Evolutionary conservation across 2,797 vertebrate genomes (phyloP), one percentile per base, ranked within the genome.

Genomic region (Cetoscarus ocellatus): DNA sequence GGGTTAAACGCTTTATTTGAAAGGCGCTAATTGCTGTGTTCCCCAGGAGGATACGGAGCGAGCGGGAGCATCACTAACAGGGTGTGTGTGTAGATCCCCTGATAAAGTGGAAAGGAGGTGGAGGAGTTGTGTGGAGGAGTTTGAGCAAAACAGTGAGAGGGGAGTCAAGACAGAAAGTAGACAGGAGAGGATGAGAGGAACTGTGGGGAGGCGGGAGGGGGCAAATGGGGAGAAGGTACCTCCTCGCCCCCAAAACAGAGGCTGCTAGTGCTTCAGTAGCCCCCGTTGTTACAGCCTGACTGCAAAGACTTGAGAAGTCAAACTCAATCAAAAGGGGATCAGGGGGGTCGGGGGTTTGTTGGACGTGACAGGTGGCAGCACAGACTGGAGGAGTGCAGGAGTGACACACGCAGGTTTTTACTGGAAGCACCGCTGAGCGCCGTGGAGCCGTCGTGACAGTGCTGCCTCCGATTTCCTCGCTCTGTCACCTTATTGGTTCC

Each of bases 1-100:
- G 81, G 84, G 66, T 75, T 53, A 51, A 59, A 66, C 74, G 51
- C 53, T 89, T 85, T 75, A 27, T 87, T 70, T 84, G 47, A 81
- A 58, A 65, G 45, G 39, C 68, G 69, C 63, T 81, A 70, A 86
- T 75, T 84, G 55, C 66, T 34, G 63, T 34, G 63, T 70, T 74
- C 38, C 59, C 44, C 42, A 35, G 38, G 74, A 63, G 67, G 75
- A 38, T 64, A 38, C 3, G 47, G 70, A 44, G 67, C 50, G 40
- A 71, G 50, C 3, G 10, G 39, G 59, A 54, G n/a, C 45, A 48
- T 70, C 47, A 42, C 49, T 72, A 50, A 35, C 7, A 66, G 72
- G 49, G 56, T 69, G 78, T 40, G 78, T 40, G 77, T 70, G 64
- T 68, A 48, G 39, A 70, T 80, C 67, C 67, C 69, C 56, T 45